Percentiles rank a stretch among this genome's conserved stretches.
Evolutionary conservation across 2,113 vertebrate genomes (phyloP).

Genomic region (Lampris megalopsis): DNA sequence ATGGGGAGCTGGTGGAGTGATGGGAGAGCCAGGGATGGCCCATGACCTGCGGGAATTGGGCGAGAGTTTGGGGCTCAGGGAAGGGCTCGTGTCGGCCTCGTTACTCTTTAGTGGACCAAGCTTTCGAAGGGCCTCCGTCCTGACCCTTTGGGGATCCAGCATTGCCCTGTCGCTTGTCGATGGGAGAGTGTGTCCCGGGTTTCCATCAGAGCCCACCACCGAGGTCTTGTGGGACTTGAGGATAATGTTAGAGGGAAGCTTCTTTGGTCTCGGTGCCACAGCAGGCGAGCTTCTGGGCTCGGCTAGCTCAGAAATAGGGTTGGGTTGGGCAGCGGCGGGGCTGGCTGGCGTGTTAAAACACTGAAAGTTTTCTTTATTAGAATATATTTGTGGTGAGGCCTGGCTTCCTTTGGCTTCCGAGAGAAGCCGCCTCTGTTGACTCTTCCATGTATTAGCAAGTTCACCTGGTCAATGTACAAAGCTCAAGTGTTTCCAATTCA

Average conservation of each 20-base stretch:
- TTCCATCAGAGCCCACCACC: conserved; percentile 24
- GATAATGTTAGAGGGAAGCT: conserved; percentile 89
- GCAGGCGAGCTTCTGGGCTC: conserved; percentile 82
- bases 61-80: conserved; percentile 48
- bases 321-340: conserved; percentile 10
- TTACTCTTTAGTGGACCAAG: conserved; percentile 86
- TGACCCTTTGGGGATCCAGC: conserved; percentile 78
- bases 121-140: conserved; percentile 88
- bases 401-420: too few relatives aligned
- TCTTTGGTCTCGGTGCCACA: conserved; percentile 89
- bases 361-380: neutral
- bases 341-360: neutral
- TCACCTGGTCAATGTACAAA: too few relatives aligned
- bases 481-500: too few relatives aligned
- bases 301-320: conserved; percentile 13
- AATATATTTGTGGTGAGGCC: too few relatives aligned
- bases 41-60: conserved; percentile 50
- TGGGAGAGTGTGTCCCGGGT: neutral
- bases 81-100: conserved; percentile 43
- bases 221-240: conserved; percentile 84
- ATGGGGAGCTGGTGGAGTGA: conserved; percentile 52
- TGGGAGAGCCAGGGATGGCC: conserved; percentile 38
- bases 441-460: too few relatives aligned
- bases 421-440: too few relatives aligned
- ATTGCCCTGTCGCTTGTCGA: conserved; percentile 34